Percentiles rank a stretch among this genome's conserved stretches.
Conservation (phyloP, 1,140 invertebrate species). For the Hetaerina americana region DNA sequence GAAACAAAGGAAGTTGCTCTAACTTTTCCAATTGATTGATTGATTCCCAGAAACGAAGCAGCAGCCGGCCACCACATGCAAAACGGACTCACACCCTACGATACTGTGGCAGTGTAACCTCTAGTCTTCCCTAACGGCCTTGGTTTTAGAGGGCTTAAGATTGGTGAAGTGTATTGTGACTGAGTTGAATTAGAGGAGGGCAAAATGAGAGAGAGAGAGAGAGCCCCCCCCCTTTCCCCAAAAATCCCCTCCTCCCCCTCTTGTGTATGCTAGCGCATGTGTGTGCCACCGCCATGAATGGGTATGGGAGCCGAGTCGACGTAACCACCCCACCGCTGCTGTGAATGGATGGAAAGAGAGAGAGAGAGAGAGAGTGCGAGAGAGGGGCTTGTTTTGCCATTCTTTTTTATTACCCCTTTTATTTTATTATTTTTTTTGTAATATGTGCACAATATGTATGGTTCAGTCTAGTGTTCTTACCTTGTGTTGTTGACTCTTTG, state of each 20-base stretch:
- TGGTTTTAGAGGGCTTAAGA: background rate
- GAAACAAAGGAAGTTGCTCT: background rate
- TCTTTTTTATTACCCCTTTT: background rate
- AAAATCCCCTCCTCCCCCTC: constrained; percentile 1
- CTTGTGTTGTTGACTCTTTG: background rate
- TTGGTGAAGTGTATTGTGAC: background rate
- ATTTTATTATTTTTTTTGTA: background rate
- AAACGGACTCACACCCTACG: constrained; percentile 82
- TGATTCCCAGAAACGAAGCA: constrained; percentile 70
- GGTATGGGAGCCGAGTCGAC: background rate
- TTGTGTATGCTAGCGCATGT: background rate
- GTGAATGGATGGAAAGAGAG: no score
- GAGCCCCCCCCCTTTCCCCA: background rate
- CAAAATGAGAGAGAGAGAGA: background rate
- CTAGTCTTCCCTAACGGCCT: constrained; percentile 37
- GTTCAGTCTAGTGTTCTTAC: background rate
- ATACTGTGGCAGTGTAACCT: constrained; percentile 94
- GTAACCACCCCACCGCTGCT: background rate
- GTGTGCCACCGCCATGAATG: background rate
- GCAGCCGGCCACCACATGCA: constrained; percentile 49
- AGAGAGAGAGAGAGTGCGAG: no score
- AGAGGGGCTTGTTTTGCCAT: no score
- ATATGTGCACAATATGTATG: background rate
- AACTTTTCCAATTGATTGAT: background rate
- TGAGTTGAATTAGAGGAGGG: background rate